Evolutionary conservation across 2,797 vertebrate genomes (phyloP), one percentile per base, ranked within the genome.

Genomic region (Danio choprae): DNA sequence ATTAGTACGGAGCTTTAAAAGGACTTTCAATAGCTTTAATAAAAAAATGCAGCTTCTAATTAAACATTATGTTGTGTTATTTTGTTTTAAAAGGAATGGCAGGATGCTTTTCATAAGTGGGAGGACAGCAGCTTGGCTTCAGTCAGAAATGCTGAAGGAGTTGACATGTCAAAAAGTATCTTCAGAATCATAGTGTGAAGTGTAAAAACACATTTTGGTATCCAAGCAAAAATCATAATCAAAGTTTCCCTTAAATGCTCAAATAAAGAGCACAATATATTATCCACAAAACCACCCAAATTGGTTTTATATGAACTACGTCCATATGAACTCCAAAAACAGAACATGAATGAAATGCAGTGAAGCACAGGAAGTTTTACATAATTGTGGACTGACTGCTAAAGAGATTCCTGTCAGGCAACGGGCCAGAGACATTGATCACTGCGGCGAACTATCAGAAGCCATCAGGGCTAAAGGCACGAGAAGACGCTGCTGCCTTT

Each of bases 361-460:
- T 44, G 20, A 44, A 72, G 18, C 44, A 16, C 18, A 58, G 13
- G 11, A 12, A 6, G 18, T 72, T 72, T 72, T 51, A 41, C 59
- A 74, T 48, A 50, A 48, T 43, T 43, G 60, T 65, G 60, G 74
- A 53, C 48, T 55, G 48, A 64, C 41, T 53, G 60, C 46, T 48
- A 65, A 43, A 44, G 55, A 55, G 38, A 65, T 55, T 29, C 72
- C 72, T 5, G 5, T 55, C 60, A 65, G 48, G 38, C 38, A 44
- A 56, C 1, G 15, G 18, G 16, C 38, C 18, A 36, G 16, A 60
- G 51, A 55, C 38, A 74, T 36, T 68, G 70, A 79, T 83, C 64
- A 79, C 46, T 63, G 64, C 22, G 20, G 69, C 9, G 15, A 20
- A 72, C 46, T 60, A 55, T 62, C 53, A 74, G 76, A 63, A 68